phyloP scores from a whole-genome alignment of 1,140 invertebrate species.

The Pseudomyrmex gracilis region DNA sequence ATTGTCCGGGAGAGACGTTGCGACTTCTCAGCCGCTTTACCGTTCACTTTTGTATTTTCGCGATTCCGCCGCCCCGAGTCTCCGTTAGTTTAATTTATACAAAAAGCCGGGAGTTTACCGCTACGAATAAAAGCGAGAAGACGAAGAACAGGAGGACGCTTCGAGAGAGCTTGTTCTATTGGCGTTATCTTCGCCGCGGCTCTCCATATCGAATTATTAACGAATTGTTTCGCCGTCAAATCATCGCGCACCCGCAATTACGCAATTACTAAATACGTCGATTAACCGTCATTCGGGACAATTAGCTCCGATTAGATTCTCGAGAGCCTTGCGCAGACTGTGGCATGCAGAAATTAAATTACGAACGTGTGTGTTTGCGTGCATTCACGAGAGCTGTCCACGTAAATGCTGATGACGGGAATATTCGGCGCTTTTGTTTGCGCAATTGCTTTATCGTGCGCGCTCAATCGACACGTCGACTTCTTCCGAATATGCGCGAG shows the following conservation, averaged over 20 bases:
- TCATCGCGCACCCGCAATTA: neutral
- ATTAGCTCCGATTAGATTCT: neutral
- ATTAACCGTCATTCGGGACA: neutral
- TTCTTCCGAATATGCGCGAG: constrained; percentile 9
- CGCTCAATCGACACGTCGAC: constrained; percentile 10
- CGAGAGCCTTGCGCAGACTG: neutral
- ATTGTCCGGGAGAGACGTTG: too few species aligned
- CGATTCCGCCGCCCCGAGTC: neutral
- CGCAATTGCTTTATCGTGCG: constrained; percentile 23
- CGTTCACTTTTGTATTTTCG: neutral
- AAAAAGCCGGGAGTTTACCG: constrained; percentile 56
- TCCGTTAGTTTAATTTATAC: constrained; percentile 61
- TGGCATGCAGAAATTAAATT: constrained; percentile 12
- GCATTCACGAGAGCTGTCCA: neutral
- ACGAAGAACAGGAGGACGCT: constrained; percentile 9
- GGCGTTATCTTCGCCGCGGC: constrained; percentile 13
- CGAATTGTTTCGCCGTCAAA: neutral
- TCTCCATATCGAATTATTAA: neutral
- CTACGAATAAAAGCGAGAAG: constrained; percentile 40
- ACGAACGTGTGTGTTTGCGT: constrained; percentile 22
- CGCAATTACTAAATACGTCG: constrained; percentile 21
- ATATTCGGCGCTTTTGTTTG: constrained; percentile 45
- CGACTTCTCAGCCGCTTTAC: neutral
- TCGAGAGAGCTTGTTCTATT: neutral
- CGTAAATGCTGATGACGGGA: constrained; percentile 36